These are phyloP conservation scores for Sturnira hondurensis DNA, from an alignment of 2,113 vertebrate species.

Conservation along the genomic window DNA sequence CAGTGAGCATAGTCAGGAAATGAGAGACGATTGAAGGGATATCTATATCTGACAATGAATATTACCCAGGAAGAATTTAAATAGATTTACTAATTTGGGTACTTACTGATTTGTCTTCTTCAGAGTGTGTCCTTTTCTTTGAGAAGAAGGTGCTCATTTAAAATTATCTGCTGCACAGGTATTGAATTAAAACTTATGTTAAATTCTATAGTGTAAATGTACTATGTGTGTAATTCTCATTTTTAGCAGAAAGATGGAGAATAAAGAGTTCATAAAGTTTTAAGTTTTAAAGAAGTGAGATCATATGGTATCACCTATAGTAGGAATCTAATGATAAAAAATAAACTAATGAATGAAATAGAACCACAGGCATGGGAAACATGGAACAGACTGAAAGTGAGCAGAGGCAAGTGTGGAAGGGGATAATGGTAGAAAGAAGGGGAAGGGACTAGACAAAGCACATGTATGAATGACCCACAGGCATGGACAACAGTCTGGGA, in stretches of 20 bases:
- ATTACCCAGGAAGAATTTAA: not conserved
- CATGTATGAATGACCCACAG: too few species aligned
- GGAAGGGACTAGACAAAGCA: too few species aligned
- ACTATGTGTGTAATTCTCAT: not conserved
- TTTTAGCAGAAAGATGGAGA: not conserved
- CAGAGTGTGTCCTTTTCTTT: not conserved
- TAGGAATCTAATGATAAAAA: too few species aligned
- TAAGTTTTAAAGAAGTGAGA: not conserved
- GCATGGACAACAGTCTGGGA: too few species aligned
- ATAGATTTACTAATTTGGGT: not conserved
- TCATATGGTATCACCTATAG: too few species aligned
- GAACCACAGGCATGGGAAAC: too few species aligned
- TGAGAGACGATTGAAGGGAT: not conserved
- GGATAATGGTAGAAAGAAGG: too few species aligned
- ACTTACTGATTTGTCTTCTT: not conserved
- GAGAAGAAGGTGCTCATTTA: not conserved
- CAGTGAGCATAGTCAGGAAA: not conserved
- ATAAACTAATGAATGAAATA: too few species aligned
- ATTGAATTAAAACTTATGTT: not conserved
- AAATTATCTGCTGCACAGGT: not conserved
- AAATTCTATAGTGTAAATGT: not conserved
- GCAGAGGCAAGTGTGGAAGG: too few species aligned
- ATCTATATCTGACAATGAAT: not conserved
- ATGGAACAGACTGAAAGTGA: too few species aligned
- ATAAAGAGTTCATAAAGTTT: not conserved